A percentile compares a stretch with the other conserved stretches of the same genome.
Conservation (phyloP, 2,113 vertebrate species). For the Calidris pugnax region DNA sequence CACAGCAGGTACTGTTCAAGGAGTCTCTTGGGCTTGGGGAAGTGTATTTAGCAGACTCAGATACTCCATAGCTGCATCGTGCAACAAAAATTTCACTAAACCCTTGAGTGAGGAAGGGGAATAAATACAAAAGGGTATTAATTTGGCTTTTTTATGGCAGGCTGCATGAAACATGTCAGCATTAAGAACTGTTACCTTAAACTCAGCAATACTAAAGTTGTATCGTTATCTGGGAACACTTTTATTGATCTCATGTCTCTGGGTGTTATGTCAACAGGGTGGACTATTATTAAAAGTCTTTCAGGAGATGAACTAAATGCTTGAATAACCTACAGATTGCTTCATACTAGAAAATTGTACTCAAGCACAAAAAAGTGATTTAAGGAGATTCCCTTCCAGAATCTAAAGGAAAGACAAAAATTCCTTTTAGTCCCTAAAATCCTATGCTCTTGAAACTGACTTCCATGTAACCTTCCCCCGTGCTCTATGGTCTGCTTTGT, state of each 20-base stretch:
- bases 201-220: not conserved
- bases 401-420: not conserved
- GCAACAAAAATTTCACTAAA: constrained; percentile 43
- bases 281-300: not conserved
- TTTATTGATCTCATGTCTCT: constrained; percentile 16
- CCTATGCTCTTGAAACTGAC: not conserved
- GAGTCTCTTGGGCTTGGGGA: constrained; percentile 39
- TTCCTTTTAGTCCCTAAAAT: not conserved
- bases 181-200: not conserved
- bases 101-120: constrained; percentile 3
- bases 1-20: constrained; percentile 48
- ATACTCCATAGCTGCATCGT: not conserved
- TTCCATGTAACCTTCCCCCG: not conserved
- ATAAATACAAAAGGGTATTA: constrained; percentile 35
- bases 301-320: not conserved
- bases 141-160: constrained; percentile 16
- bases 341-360: not conserved
- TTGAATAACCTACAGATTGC: not conserved
- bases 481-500: not conserved
- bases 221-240: not conserved
- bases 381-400: not conserved
- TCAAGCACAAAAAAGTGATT: not conserved
- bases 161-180: not conserved
- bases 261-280: not conserved
- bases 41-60: constrained; percentile 56